Conservation (phyloP, 2,797 vertebrate genomes). For the Carapus acus region DNA sequence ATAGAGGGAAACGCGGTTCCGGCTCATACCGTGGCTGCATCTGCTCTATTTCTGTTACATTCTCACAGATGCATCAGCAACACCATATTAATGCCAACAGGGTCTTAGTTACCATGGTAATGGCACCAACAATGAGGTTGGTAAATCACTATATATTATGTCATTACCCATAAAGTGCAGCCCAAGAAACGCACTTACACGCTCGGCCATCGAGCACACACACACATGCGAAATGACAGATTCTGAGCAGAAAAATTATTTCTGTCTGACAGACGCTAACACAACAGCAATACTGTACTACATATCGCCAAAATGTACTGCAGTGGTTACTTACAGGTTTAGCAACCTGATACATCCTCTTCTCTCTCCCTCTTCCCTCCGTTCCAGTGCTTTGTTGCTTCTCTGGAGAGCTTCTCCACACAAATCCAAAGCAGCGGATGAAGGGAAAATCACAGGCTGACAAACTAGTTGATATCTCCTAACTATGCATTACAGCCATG, state of each 20-base stretch:
- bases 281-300: background rate
- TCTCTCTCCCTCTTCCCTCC: background rate
- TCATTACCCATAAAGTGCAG: too few relatives aligned
- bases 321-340: constrained; percentile 41
- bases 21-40: too few relatives aligned
- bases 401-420: constrained; percentile 1
- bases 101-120: constrained; percentile 40
- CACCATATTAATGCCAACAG: constrained; percentile 24
- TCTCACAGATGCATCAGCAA: constrained; percentile 9
- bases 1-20: too few relatives aligned
- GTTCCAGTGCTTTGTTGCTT: constrained; percentile 1
- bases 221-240: constrained; percentile 3
- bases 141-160: constrained; percentile 49
- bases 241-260: background rate
- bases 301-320: background rate
- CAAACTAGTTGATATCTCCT: constrained; percentile 38
- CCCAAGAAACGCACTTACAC: background rate
- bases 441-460: constrained; percentile 49
- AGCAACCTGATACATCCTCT: constrained; percentile 19
- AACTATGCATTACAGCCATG: constrained; percentile 28
- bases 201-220: background rate
- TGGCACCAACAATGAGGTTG: background rate
- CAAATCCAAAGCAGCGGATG: constrained; percentile 9
- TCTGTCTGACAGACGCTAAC: background rate
- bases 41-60: background rate